Base-by-base conservation (phyloP, 1,140 invertebrate species). In the Leptopilina clavipes region DNA sequence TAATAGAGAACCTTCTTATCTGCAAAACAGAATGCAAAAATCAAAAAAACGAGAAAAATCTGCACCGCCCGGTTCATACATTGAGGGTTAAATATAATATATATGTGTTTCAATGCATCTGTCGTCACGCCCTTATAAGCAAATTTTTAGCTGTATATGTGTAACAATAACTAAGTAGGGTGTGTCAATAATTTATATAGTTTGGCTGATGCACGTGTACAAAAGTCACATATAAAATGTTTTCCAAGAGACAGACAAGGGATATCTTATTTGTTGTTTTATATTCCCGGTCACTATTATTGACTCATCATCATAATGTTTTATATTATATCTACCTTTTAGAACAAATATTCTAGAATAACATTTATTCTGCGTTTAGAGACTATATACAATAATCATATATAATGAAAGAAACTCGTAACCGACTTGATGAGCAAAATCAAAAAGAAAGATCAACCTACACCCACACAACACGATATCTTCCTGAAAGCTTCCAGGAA, bases 291-390 rank as follows among this genome's bases (percentile, higher is more conserved):
- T n/a, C 76, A 56, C 80, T 89, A 86, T 89, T 88, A 89, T 89
- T 89, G n/a, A 87, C 87, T 89, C 89, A 89, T n/a, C n/a, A 89
- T 89, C 88, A 88, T 89, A 87, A 87, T 83, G 86, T 84, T 83
- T 75, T 78, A 77, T 73, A 76, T 81, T 82, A 82, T 79, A n/a
- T n/a, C n/a, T n/a, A n/a, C n/a, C n/a, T n/a, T n/a, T n/a, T n/a
- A n/a, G n/a, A n/a, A n/a, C n/a, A n/a, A n/a, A n/a, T n/a, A n/a
- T n/a, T n/a, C n/a, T n/a, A n/a, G n/a, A n/a, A n/a, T n/a, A n/a
- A n/a, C n/a, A n/a, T n/a, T n/a, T n/a, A n/a, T n/a, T n/a, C n/a
- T n/a, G n/a, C n/a, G n/a, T n/a, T n/a, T n/a, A n/a, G n/a, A n/a
- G n/a, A n/a, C n/a, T n/a, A n/a, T n/a, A n/a, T n/a, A n/a, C n/a